A percentile compares a stretch with the other conserved stretches of the same genome.
phyloP scores from a whole-genome alignment of 2,113 vertebrate species.

The Solea senegalensis region DNA sequence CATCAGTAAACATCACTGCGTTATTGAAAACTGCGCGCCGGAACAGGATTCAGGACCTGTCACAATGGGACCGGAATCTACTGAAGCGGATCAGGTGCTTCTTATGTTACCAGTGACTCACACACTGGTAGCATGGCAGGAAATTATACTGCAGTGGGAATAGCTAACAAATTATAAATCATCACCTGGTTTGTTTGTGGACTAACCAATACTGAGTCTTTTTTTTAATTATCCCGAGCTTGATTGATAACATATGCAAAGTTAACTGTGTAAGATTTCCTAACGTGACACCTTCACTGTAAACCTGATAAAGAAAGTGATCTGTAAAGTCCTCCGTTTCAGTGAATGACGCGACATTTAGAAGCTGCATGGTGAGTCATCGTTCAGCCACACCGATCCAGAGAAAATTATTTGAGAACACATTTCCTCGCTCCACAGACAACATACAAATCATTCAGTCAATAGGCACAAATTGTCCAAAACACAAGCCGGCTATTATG shows the following conservation, averaged over 20 bases:
- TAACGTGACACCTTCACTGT: too few species aligned
- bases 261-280: neutral
- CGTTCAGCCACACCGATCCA: neutral
- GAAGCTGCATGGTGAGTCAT: conserved; percentile 9
- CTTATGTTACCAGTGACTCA: too few species aligned
- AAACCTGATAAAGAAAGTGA: too few species aligned
- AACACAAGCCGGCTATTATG: conserved; percentile 9
- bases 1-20: too few species aligned
- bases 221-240: neutral
- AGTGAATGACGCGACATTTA: too few species aligned
- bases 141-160: neutral
- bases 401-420: neutral
- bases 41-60: too few species aligned
- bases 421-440: conserved; percentile 12
- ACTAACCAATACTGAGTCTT: neutral
- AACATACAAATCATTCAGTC: conserved; percentile 40
- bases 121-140: too few species aligned
- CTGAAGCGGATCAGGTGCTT: too few species aligned
- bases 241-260: neutral
- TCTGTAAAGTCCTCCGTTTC: too few species aligned
- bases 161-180: neutral
- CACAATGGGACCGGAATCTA: too few species aligned
- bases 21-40: too few species aligned
- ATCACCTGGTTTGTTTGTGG: neutral
- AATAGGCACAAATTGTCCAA: conserved; percentile 25